Base-by-base conservation (phyloP, 2,888 invertebrate genomes). In the Agrochola lychnidis region DNA sequence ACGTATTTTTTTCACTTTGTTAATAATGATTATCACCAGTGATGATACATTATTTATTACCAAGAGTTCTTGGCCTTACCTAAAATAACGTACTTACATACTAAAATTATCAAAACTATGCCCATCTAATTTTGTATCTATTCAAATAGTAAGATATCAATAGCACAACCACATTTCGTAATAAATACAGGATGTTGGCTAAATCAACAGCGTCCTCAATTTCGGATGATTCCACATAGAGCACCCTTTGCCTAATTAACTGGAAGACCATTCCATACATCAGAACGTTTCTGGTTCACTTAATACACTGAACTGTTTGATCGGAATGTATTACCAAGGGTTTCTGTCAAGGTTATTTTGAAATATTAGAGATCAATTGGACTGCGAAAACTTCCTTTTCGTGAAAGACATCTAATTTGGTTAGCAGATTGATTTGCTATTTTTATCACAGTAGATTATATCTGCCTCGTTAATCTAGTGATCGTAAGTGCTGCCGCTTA, bases 241-340 rank as follows among this genome's bases (percentile, higher is more conserved):
- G 48, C 62, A 81, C 71, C 83, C 85, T 80, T 83, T 83, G 77
- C 64, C 51, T 77, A 86, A 83, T 83, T 79, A 76, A 73, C 59
- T 70, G 74, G 73, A 72, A 83, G 73, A 70, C 82, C 61, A 82
- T 82, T 82, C 48, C 56, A 71, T 78, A 78, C 73, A 85, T 80
- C 84, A 66, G 74, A 77, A 63, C 61, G 70, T 86, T 77, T 78
- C 64, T 71, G 64, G 64, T 80, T 82, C 83, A 78, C 71, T 73
- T 36, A 57, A 62, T 36, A 71, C 25, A 42, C 45, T 63, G 64
- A 78, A 74, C 48, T 59, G 78, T 78, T 74, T 71, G 85, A 85
- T 77, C 73, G 40, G 25, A 84, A 75, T 81, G 63, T 77, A 76
- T 73, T 70, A 42, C 40, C n/a, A 70, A 59, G n/a, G 25, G 30